These are phyloP conservation scores for Diogma glabrata DNA, from an alignment of 2,888 invertebrate species.

Conservation along the genomic window DNA sequence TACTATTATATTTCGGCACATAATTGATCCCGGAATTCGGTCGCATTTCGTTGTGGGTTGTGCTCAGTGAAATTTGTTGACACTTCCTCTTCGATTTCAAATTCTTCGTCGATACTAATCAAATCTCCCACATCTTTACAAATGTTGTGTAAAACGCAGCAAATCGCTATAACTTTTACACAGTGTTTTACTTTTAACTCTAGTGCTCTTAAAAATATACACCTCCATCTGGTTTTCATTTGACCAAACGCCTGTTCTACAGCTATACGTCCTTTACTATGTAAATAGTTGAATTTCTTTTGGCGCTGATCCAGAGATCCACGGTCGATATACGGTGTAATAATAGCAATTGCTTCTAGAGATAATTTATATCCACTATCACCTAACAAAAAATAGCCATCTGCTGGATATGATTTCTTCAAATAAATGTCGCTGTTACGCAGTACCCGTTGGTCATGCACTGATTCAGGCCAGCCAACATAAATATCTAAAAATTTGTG, in stretches of 20 bases:
- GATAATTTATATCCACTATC: neutral
- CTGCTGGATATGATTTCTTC: neutral
- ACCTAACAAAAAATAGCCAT: neutral
- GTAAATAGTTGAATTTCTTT: neutral
- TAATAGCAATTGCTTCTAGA: neutral
- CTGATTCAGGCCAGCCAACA: neutral
- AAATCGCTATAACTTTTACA: neutral
- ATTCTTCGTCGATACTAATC: neutral
- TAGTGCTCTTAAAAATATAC: neutral
- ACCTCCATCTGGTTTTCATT: neutral
- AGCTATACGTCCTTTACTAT: neutral
- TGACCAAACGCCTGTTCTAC: neutral
- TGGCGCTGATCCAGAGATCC: neutral
- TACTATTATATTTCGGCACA: neutral
- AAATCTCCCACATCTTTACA: neutral
- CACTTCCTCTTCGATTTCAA: neutral
- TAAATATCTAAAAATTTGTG: neutral
- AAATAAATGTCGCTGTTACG: neutral
- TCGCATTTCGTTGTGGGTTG: neutral
- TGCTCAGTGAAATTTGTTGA: neutral
- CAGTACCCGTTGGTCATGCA: neutral
- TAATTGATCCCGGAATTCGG: neutral
- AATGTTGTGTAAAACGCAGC: neutral
- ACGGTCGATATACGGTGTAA: neutral
- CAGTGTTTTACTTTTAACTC: neutral